A percentile compares a stretch with the other conserved stretches of the same genome.
phyloP scores from a whole-genome alignment of 2,888 invertebrate species.

The Phaonia tiefii region DNA sequence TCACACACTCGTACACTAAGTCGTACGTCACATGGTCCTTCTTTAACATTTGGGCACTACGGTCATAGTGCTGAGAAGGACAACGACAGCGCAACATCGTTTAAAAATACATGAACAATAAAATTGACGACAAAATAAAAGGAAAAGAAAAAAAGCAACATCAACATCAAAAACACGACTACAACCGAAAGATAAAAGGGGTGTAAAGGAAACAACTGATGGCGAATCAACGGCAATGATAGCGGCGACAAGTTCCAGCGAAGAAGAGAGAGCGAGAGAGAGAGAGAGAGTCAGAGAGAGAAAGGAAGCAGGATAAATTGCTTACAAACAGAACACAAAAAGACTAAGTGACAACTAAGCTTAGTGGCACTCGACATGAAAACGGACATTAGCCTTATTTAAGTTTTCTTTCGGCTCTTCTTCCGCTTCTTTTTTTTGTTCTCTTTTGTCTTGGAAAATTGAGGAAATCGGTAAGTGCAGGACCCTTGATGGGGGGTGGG shows the following conservation, averaged over 20 bases:
- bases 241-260: slow-evolving; percentile 11
- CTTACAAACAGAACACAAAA: slow-evolving; percentile 72
- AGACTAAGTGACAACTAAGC: slow-evolving; percentile 79
- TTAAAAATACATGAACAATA: slow-evolving; percentile 45
- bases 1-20: not conserved
- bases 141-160: slow-evolving; percentile 35
- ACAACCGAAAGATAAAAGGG: slow-evolving; percentile 9
- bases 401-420: slow-evolving; percentile 69
- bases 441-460: slow-evolving; percentile 51
- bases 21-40: too few relatives aligned
- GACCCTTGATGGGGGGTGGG: slow-evolving; percentile 43
- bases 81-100: slow-evolving; percentile 8
- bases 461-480: slow-evolving; percentile 30
- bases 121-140: slow-evolving; percentile 59
- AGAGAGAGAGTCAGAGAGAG: slow-evolving; percentile 22
- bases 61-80: not conserved
- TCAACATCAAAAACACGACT: slow-evolving; percentile 6
- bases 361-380: slow-evolving; percentile 79
- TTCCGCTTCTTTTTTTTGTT: slow-evolving; percentile 6
- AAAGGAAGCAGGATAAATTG: not conserved
- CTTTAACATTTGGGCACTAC: too few relatives aligned
- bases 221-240: not conserved
- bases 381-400: slow-evolving; percentile 79
- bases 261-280: not conserved
- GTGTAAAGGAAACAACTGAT: slow-evolving; percentile 1